Conservation (phyloP, 2,797 vertebrate species). For the Etheostoma perlongum region DNA sequence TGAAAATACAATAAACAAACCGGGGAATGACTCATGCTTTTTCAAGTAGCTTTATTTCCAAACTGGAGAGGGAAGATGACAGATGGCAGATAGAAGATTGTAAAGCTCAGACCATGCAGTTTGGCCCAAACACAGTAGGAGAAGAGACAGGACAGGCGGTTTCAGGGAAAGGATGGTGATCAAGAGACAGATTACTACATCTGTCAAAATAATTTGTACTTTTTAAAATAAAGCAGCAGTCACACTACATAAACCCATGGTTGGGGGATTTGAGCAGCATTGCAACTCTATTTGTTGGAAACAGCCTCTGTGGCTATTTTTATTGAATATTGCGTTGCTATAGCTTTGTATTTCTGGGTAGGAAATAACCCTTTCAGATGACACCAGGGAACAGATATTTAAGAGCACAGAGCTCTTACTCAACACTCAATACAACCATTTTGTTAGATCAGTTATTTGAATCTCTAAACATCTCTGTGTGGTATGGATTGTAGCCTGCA, state of each 20-base stretch:
- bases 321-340: constrained; percentile 34
- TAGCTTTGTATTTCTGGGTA: constrained; percentile 47
- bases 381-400: constrained; percentile 21
- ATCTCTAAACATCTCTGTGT: constrained; percentile 42
- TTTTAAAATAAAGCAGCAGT: constrained; percentile 61
- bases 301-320: constrained; percentile 39
- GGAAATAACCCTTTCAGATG: constrained; percentile 45
- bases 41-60: constrained; percentile 85
- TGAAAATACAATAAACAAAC: constrained; percentile 41
- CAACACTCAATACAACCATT: constrained; percentile 3
- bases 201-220: constrained; percentile 58
- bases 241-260: constrained; percentile 60
- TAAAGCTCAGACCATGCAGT: constrained; percentile 60
- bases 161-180: constrained; percentile 57
- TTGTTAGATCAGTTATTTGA: constrained; percentile 42
- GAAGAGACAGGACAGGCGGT: constrained; percentile 53
- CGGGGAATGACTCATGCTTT: constrained; percentile 59
- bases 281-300: constrained; percentile 46
- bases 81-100: constrained; percentile 74
- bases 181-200: constrained; percentile 60
- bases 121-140: constrained; percentile 60
- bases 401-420: constrained; percentile 37
- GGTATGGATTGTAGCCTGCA: constrained; percentile 33
- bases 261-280: constrained; percentile 24
- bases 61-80: constrained; percentile 74